Conservation (phyloP, 2,888 invertebrate genomes). For the Caenorhabditis becei region DNA sequence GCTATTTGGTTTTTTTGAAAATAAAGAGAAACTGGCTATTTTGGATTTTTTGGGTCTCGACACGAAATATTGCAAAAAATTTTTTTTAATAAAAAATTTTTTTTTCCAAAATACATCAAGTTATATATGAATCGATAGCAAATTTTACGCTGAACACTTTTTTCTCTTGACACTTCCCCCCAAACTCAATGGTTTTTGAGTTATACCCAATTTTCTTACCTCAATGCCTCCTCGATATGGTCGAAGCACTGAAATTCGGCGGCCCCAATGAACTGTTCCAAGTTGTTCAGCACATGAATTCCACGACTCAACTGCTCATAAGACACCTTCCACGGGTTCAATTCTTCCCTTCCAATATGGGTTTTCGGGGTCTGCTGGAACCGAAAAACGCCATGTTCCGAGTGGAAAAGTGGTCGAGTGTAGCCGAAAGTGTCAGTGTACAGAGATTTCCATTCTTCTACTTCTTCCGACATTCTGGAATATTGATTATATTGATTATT, state of each 20-base stretch:
- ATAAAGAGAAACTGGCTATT: too few relatives aligned
- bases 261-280: constrained; percentile 69
- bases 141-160: too few relatives aligned
- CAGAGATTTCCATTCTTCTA: constrained; percentile 93
- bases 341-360: constrained; percentile 83
- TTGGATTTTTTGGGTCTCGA: neutral
- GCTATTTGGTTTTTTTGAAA: too few relatives aligned
- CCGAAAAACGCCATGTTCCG: constrained; percentile 90
- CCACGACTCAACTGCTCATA: constrained; percentile 88
- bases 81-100: neutral
- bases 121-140: too few relatives aligned
- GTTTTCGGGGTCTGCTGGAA: constrained; percentile 87
- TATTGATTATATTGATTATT: too few relatives aligned
- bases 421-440: constrained; percentile 98
- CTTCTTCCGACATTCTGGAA: constrained; percentile 44
- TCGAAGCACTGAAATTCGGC: constrained; percentile 77
- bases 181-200: constrained; percentile 33
- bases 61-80: neutral
- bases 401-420: constrained; percentile 94
- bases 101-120: too few relatives aligned
- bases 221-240: constrained; percentile 75
- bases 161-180: too few relatives aligned
- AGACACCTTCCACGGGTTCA: constrained; percentile 98
- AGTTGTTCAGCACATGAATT: constrained; percentile 78
- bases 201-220: too few relatives aligned